These are phyloP conservation scores for Leguminivora glycinivorella DNA, from an alignment of 1,140 invertebrate genomes.

Conservation along the genomic window DNA sequence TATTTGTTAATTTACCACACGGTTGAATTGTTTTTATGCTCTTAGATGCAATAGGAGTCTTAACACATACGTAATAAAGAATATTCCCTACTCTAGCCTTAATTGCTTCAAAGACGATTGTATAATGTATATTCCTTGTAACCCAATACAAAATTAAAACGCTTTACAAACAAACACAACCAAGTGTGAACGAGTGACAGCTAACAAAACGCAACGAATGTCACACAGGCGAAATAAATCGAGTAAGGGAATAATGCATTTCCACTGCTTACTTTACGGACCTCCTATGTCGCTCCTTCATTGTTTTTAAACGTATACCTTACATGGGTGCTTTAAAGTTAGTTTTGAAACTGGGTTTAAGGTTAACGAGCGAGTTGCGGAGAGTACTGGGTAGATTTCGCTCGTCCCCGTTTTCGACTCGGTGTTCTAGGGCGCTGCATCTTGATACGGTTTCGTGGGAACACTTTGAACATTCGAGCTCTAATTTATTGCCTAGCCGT, in stretches of 20 bases:
- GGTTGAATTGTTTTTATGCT: too few relatives aligned
- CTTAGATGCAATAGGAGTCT: too few relatives aligned
- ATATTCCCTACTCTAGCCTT: not conserved
- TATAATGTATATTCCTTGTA: constrained; percentile 1
- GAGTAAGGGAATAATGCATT: constrained; percentile 52
- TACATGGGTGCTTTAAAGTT: not conserved
- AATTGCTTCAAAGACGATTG: not conserved
- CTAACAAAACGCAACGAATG: constrained; percentile 57
- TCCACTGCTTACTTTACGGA: not conserved
- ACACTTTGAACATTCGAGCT: constrained; percentile 39
- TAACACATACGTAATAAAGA: not conserved
- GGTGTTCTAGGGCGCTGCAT: constrained; percentile 41
- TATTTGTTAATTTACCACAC: too few relatives aligned
- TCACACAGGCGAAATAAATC: constrained; percentile 49
- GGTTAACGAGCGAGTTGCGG: not conserved
- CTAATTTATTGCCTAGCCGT: constrained; percentile 56
- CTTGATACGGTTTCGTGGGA: constrained; percentile 59
- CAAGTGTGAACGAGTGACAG: constrained; percentile 49
- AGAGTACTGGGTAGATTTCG: constrained; percentile 29
- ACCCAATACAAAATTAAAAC: constrained; percentile 22
- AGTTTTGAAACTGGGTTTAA: not conserved
- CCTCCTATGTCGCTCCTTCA: not conserved
- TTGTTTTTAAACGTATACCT: not conserved
- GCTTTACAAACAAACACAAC: constrained; percentile 30
- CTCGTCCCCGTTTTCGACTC: constrained; percentile 44